phyloP scores from a whole-genome alignment of 2,113 vertebrate genomes.

The Talpa occidentalis region DNA sequence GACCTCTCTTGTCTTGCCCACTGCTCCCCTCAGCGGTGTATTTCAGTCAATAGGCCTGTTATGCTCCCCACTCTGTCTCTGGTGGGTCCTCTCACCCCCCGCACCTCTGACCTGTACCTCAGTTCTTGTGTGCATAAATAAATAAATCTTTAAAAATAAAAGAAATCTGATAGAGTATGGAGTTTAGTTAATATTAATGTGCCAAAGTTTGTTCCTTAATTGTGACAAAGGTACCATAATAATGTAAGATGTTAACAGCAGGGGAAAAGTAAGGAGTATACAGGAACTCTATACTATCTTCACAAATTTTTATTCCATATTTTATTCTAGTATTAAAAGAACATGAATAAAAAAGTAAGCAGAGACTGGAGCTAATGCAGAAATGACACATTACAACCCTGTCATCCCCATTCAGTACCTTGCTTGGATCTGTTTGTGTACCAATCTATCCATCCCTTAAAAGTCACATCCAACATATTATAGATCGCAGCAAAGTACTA shows the following conservation, averaged over 20 bases:
- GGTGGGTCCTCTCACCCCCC: too few relatives aligned
- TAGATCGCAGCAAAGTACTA: not conserved
- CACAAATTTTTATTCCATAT: not conserved
- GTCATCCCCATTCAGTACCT: too few relatives aligned
- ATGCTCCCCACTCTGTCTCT: too few relatives aligned
- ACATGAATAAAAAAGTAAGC: not conserved
- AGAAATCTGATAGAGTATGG: not conserved
- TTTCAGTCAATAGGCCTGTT: too few relatives aligned
- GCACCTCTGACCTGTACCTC: too few relatives aligned
- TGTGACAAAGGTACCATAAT: not conserved
- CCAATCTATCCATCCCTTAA: not conserved
- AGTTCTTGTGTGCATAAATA: too few relatives aligned
- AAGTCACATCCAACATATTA: not conserved
- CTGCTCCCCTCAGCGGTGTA: too few relatives aligned
- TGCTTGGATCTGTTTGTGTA: not conserved
- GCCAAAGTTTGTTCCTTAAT: not conserved
- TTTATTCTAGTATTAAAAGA: not conserved
- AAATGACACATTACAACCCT: not conserved
- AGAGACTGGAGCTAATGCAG: not conserved
- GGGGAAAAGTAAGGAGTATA: not conserved
- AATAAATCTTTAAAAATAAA: too few relatives aligned
- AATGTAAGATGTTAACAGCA: not conserved
- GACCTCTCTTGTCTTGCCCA: too few relatives aligned
- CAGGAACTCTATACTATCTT: not conserved
- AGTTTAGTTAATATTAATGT: not conserved